Evolutionary conservation across 2,113 vertebrate genomes (phyloP).

Genomic region (Sturnira hondurensis): DNA sequence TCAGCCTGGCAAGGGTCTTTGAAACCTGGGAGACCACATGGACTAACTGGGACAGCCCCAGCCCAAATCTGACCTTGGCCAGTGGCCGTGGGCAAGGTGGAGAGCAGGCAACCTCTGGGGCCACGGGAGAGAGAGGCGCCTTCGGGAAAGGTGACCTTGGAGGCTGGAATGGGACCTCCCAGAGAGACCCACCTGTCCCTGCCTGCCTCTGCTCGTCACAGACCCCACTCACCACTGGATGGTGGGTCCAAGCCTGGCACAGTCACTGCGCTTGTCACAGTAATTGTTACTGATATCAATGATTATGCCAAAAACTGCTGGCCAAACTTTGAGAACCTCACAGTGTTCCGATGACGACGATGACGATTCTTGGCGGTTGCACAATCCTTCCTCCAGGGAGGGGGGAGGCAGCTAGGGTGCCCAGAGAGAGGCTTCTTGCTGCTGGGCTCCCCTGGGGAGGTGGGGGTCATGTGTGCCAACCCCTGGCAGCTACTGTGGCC

Average conservation of each 20-base stretch:
- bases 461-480: conserved; percentile 30
- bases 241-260: conserved; percentile 5
- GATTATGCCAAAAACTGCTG: background rate
- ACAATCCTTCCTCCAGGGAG: conserved; percentile 27
- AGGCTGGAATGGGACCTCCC: background rate
- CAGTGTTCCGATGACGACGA: background rate
- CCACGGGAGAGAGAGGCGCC: background rate
- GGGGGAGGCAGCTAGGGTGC: background rate
- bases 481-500: conserved; percentile 51
- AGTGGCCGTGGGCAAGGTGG: background rate
- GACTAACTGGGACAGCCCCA: background rate
- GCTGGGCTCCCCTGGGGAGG: background rate
- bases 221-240: conserved; percentile 41
- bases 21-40: background rate
- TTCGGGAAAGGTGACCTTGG: background rate
- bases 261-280: background rate
- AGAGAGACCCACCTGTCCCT: background rate
- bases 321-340: conserved; percentile 25
- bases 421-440: background rate
- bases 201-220: background rate
- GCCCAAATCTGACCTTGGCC: background rate
- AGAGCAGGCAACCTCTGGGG: background rate
- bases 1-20: conserved; percentile 44
- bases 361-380: background rate
- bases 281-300: background rate